phyloP scores from a whole-genome alignment of 2,888 invertebrate species.

The Anorthoa munda region DNA sequence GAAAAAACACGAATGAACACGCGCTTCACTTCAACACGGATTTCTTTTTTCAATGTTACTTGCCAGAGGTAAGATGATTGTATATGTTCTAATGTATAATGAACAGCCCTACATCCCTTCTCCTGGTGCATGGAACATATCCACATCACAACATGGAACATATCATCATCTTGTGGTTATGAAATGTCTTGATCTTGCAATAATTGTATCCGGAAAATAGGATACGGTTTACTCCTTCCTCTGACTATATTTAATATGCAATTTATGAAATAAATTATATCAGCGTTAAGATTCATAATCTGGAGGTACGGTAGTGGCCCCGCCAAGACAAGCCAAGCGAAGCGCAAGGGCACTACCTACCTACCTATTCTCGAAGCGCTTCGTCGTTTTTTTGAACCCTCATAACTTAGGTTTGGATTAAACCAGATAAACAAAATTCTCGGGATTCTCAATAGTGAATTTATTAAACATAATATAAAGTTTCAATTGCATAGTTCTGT shows the following conservation, averaged over 20 bases:
- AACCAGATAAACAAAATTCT: too few relatives aligned
- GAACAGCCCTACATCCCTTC: conserved; percentile 40
- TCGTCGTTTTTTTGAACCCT: too few relatives aligned
- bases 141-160: conserved; percentile 34
- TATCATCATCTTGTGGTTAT: neutral
- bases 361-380: too few relatives aligned
- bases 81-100: conserved; percentile 43
- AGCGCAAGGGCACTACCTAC: too few relatives aligned
- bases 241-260: conserved; percentile 2
- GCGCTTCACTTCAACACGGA: neutral
- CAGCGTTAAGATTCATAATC: neutral
- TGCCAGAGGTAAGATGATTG: conserved; percentile 19
- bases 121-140: conserved; percentile 21
- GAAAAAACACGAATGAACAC: neutral
- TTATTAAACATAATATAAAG: too few relatives aligned
- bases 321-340: too few relatives aligned
- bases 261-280: neutral
- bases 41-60: neutral
- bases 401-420: too few relatives aligned
- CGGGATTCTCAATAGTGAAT: too few relatives aligned
- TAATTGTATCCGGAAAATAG: conserved; percentile 9
- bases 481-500: too few relatives aligned
- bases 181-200: neutral
- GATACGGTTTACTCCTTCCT: conserved; percentile 4
- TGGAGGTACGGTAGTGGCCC: too few relatives aligned